Evolutionary conservation across 2,113 vertebrate species (phyloP).

Genomic region (Charadrius vociferus): DNA sequence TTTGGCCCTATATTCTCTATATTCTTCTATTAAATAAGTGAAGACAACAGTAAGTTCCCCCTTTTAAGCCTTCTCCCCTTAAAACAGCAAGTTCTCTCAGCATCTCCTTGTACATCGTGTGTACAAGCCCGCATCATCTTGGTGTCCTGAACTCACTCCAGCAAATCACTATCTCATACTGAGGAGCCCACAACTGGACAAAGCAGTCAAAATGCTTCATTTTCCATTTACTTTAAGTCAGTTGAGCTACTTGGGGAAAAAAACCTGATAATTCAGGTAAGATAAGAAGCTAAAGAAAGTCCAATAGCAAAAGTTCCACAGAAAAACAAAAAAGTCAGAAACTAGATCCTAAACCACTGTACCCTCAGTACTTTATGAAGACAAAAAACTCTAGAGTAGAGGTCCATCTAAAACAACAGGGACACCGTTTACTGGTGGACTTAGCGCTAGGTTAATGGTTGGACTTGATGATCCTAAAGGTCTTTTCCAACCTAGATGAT

Average conservation of each 20-base stretch:
- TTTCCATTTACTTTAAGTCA: background rate
- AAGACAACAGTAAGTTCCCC: background rate
- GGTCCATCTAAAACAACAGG: background rate
- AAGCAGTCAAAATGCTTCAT: background rate
- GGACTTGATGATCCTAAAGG: background rate
- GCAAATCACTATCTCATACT: background rate
- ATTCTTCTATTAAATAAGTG: background rate
- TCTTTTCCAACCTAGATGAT: background rate
- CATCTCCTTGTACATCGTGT: background rate
- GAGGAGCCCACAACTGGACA: background rate
- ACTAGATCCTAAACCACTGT: background rate
- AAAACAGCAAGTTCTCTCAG: background rate
- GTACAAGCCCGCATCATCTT: background rate
- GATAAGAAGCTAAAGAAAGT: background rate
- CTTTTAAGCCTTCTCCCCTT: background rate
- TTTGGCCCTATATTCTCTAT: background rate
- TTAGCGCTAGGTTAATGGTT: background rate
- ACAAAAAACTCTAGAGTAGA: background rate
- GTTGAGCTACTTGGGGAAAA: accelerated
- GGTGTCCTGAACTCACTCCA: background rate
- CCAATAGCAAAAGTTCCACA: background rate
- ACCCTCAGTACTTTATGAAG: background rate
- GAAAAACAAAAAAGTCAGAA: background rate
- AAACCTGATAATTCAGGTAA: background rate
- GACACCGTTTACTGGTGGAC: background rate